Base-by-base conservation (phyloP, 2,888 invertebrate genomes). In the Proisotoma minuta region DNA sequence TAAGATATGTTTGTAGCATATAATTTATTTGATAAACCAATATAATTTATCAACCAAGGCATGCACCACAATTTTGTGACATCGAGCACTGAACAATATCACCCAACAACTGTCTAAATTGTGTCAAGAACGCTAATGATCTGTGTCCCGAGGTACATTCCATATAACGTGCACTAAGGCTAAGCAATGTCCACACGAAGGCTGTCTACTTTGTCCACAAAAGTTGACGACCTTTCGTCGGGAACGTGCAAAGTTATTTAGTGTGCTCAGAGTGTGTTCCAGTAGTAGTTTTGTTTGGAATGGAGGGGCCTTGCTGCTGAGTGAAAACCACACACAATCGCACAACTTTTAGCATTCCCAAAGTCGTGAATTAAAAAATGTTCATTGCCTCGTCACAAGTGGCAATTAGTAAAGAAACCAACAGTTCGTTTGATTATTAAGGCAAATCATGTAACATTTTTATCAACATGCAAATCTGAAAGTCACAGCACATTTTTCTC, bases 391-490 rank as follows among this genome's bases (percentile, higher is more conserved):
- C 60, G 60, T 68, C 57, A 65, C 65, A 51, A 63, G 61, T 60
- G 60, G 59, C 57, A 68, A 63, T 63, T 65, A 64, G 53, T 62
- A 65, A 68, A 65, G 51, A 60, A 63, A 68, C 52, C 27, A 63
- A 65, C 61, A 60, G 62, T 68, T 68, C 68, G 63, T 68, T 68
- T 62, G 60, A 54, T 61, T 63, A 57, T 26, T 65, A 68, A 68
- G 68, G 68, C 68, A 68, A 68, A 65, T 68, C 67, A 68, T 62
- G 64, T 65, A 60, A 64, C 60, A 60, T 56, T 59, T n/a, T 43
- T 63, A 61, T 63, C 63, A 54, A 54, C 54, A 54, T 54, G 54
- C 54, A 39, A 57, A 60, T 61, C 62, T 62, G 60, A 62, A 64
- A 68, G 67, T 65, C 67, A 68, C 64, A 65, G 60, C 49, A 61